Evolutionary conservation across 1,140 invertebrate genomes (phyloP), one percentile per base, ranked within the genome.

Genomic region (Drosophila rufa): DNA sequence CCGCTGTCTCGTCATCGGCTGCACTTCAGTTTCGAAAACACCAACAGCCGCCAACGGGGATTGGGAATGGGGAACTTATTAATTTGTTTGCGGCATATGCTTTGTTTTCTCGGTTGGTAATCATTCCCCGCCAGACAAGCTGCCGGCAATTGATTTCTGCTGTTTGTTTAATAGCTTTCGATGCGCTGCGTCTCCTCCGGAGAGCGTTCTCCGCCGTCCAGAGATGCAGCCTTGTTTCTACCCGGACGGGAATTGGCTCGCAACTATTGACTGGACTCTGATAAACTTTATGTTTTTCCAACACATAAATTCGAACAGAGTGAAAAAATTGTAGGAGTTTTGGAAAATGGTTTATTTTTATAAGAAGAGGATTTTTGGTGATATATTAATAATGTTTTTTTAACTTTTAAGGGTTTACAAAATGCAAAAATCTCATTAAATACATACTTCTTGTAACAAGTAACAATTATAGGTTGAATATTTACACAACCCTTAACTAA

Each of bases 111-210:
- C 51, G 45, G 48, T 65, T 76, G 59, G 65, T 75, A 69, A 79
- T 82, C 66, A 57, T 67, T 61, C 33, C 58, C 25, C 56, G 47
- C 65, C 73, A 81, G 80, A 73, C 83, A 71, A 78, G 65, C 82
- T 77, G 84, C 25, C 76, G 69, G 59, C 74, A 89, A 89, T 89
- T 90, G 84, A 84, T 81, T 84, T 90, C 59, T 33, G 60, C 59
- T 60, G 62, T 77, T 80, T 84, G 81, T 65, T 68, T 68, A 68
- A 64, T 69, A 75, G 58, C 59, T 77, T 67, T 55, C 48, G 25
- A 58, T 56, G 53, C 48, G 36, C 51, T 38, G 53, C 33, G 14
- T 51, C 38, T 12, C 40, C 36, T 14, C 19, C 15, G 19, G 42
- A 47, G 19, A 42, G 6, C 17, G 17, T 14, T 22, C 51, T 38